phyloP scores from a whole-genome alignment of 2,888 invertebrate species.

The Sinelater perroti region DNA sequence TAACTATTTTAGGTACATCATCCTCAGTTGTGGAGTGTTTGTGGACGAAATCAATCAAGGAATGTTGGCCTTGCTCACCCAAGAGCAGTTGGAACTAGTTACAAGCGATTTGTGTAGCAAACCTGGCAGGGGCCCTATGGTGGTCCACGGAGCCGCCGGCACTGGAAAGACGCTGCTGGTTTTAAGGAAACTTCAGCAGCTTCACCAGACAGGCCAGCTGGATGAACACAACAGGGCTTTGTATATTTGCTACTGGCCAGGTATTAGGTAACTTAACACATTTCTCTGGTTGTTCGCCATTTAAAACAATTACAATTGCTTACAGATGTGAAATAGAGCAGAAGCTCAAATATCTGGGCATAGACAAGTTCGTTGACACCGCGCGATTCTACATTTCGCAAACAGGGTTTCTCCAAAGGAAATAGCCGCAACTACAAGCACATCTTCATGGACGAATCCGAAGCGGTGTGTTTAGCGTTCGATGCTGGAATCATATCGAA shows the following conservation, averaged over 20 bases:
- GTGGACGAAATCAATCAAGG: slow-evolving; percentile 55
- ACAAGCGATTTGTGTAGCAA: slow-evolving; percentile 45
- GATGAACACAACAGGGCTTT: slow-evolving; percentile 54
- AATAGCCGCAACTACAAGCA: slow-evolving; percentile 54
- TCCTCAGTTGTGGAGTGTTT: slow-evolving; percentile 57
- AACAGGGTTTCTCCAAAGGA: slow-evolving; percentile 48
- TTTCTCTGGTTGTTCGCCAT: background rate
- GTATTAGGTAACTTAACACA: slow-evolving; percentile 50
- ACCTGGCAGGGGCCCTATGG: slow-evolving; percentile 47
- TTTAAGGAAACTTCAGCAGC: slow-evolving; percentile 54
- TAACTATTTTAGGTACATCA: slow-evolving; percentile 49
- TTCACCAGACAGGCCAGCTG: slow-evolving; percentile 50
- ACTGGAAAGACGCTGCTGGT: slow-evolving; percentile 57
- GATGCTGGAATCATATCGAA: slow-evolving; percentile 48
- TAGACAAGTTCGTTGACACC: slow-evolving; percentile 53
- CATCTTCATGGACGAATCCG: slow-evolving; percentile 58
- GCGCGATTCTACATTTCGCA: slow-evolving; percentile 53
- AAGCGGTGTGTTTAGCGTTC: slow-evolving; percentile 55
- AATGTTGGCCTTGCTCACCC: slow-evolving; percentile 55
- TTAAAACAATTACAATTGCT: slow-evolving; percentile 14
- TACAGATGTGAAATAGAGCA: slow-evolving; percentile 51
- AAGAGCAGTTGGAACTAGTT: slow-evolving; percentile 53
- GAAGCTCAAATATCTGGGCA: slow-evolving; percentile 48
- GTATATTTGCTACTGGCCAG: slow-evolving; percentile 58
- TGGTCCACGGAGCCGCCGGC: slow-evolving; percentile 59